phyloP scores from a whole-genome alignment of 2,113 vertebrate species.

The Python bivittatus region DNA sequence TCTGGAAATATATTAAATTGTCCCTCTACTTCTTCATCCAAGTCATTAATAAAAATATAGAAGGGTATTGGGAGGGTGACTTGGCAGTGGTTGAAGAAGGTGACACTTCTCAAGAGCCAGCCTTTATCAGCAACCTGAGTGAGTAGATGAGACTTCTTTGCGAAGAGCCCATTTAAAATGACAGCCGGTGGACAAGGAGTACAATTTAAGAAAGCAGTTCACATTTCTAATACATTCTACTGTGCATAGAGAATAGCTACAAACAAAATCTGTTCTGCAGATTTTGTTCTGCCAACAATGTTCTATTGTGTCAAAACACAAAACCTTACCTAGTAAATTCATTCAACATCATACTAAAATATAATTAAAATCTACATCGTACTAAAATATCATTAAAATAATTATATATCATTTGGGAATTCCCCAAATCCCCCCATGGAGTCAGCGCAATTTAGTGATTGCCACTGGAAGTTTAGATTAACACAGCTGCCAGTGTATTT shows the following conservation, averaged over 20 bases:
- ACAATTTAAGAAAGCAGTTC: background rate
- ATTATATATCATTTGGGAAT: background rate
- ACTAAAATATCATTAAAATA: background rate
- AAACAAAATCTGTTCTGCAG: background rate
- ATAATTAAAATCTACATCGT: background rate
- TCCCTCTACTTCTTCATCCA: background rate
- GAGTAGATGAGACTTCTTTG: background rate
- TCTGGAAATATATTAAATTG: background rate
- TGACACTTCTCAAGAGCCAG: background rate
- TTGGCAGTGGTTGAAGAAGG: background rate
- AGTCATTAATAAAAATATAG: background rate
- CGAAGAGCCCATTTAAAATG: background rate
- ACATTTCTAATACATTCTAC: background rate
- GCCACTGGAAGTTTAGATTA: background rate
- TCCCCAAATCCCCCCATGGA: background rate
- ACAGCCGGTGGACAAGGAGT: no score
- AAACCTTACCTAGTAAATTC: background rate
- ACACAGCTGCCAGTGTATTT: background rate
- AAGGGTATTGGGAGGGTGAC: background rate
- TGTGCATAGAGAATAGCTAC: background rate
- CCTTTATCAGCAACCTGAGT: background rate
- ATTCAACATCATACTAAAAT: background rate
- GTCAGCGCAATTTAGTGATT: background rate
- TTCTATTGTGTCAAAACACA: background rate
- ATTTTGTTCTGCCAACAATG: background rate